These are phyloP conservation scores for Tangachromis dhanisi DNA, from an alignment of 2,113 vertebrate genomes.

Conservation along the genomic window DNA sequence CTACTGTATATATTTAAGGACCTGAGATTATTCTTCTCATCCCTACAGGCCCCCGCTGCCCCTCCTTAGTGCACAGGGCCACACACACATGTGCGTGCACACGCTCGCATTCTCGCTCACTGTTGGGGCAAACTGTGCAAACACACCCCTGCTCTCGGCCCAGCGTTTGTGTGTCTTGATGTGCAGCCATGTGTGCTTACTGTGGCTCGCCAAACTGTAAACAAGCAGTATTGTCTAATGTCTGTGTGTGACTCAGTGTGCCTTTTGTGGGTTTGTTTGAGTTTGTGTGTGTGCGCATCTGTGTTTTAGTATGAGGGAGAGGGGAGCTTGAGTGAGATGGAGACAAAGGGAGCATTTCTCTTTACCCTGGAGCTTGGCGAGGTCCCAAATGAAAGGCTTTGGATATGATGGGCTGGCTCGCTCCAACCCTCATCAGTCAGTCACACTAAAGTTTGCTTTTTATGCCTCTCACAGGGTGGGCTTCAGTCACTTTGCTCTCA, in stretches of 20 bases:
- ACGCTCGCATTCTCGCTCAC: slow-evolving; percentile 39
- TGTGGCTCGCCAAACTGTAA: slow-evolving; percentile 72
- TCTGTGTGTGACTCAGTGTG: slow-evolving; percentile 70
- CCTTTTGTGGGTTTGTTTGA: slow-evolving; percentile 73
- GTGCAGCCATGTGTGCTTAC: slow-evolving; percentile 59
- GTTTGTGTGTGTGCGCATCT: slow-evolving; percentile 67
- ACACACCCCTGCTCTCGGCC: slow-evolving; percentile 52
- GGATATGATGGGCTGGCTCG: slow-evolving; percentile 67
- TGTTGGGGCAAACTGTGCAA: slow-evolving; percentile 61
- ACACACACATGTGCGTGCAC: slow-evolving; percentile 7
- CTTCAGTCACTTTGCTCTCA: slow-evolving; percentile 7
- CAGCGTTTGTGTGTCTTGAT: slow-evolving; percentile 56
- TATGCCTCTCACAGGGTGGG: slow-evolving; percentile 26
- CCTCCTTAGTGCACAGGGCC: slow-evolving; percentile 32
- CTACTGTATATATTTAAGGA: slow-evolving; percentile 37
- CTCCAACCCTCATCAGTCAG: slow-evolving; percentile 40
- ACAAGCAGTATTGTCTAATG: slow-evolving; percentile 76
- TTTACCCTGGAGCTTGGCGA: slow-evolving; percentile 64
- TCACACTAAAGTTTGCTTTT: slow-evolving; percentile 46
- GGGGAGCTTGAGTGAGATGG: slow-evolving; percentile 63
- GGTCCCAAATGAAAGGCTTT: slow-evolving; percentile 65
- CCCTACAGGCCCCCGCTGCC: slow-evolving; percentile 24
- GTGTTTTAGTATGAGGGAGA: slow-evolving; percentile 71
- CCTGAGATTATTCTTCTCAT: slow-evolving; percentile 39
- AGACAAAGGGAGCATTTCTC: slow-evolving; percentile 76